Evolutionary conservation across 2,888 invertebrate genomes (phyloP), one percentile per base, ranked within the genome.

Genomic region (Chamaedrilus cognettii): DNA sequence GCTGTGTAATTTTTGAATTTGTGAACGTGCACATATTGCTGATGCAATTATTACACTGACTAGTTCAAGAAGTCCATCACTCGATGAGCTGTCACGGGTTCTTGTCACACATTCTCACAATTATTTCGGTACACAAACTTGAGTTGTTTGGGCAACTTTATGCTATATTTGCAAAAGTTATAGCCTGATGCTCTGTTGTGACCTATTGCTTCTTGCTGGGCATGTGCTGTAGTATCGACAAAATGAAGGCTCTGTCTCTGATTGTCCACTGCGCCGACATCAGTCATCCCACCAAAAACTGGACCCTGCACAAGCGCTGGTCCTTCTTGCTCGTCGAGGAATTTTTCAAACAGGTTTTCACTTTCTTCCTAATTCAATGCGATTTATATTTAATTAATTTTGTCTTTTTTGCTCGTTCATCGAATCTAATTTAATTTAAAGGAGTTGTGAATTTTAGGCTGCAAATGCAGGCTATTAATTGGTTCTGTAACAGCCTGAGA

Each of bases 191-290:
- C 3, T 51, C 23, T 23, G 3, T 23, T 23, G 31, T n/a, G 19
- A 15, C 5, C 19, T 31, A 55, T 11, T 1, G 11, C 11, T 19
- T 35, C 33, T 26, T 19, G 31, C 35, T n/a, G n/a, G n/a, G n/a
- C n/a, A n/a, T n/a, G n/a, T n/a, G n/a, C n/a, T 42, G 61, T 82
- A 88, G 91, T 62, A 90, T 95, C 60, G 96, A 96, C 84, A 96
- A 96, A 85, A 91, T 93, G 73, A 96, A 96, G 83, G 94, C 93
- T 0, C 87, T 94, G 69, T 92, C 94, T 3, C 86, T 97, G 74
- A 92, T 96, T 61, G 88, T 96, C 65, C 96, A 96, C 83, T 94
- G 94, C 85, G 93, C 94, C 85, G 96, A 97, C 86, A 96, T 96
- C 74, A 93, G 94, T 34, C 96, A 96, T 86, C 95, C 96, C 30